These are phyloP conservation scores for Drosophila infuscata DNA, from an alignment of 2,888 invertebrate species.

Conservation along the genomic window DNA sequence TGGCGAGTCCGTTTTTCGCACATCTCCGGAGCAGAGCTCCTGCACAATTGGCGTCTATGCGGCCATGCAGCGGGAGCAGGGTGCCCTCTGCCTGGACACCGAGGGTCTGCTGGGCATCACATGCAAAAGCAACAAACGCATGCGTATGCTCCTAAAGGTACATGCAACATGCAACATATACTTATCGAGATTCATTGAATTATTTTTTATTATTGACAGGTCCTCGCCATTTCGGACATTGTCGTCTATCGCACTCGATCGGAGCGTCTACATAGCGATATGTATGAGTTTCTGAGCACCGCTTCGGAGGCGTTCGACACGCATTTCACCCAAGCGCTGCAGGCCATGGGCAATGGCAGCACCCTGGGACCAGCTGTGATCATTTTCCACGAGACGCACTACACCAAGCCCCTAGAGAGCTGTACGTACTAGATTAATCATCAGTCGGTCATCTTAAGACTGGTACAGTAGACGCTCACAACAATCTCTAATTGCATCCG, in stretches of 20 bases:
- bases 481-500: background rate
- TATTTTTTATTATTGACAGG: conserved; percentile 78
- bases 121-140: conserved; percentile 83
- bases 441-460: conserved; percentile 14
- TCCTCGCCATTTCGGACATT: conserved; percentile 93
- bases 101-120: conserved; percentile 90
- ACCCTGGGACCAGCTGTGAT: conserved; percentile 90
- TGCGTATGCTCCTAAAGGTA: conserved; percentile 90
- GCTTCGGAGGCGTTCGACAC: conserved; percentile 91
- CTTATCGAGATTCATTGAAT: background rate
- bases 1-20: conserved; percentile 86
- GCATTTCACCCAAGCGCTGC: conserved; percentile 88
- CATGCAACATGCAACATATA: background rate
- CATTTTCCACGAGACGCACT: conserved; percentile 92
- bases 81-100: conserved; percentile 91
- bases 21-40: conserved; percentile 86
- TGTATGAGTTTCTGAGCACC: conserved; percentile 91
- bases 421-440: conserved; percentile 82
- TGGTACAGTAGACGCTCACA: conserved; percentile 15
- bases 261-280: conserved; percentile 90
- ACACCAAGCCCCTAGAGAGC: conserved; percentile 88
- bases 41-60: conserved; percentile 93
- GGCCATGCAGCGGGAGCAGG: conserved; percentile 88
- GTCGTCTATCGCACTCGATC: conserved; percentile 91
- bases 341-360: conserved; percentile 83